Percentiles rank a stretch among this genome's conserved stretches.
Conservation (phyloP, 2,888 invertebrate species). For the Ariolimax columbianus region DNA sequence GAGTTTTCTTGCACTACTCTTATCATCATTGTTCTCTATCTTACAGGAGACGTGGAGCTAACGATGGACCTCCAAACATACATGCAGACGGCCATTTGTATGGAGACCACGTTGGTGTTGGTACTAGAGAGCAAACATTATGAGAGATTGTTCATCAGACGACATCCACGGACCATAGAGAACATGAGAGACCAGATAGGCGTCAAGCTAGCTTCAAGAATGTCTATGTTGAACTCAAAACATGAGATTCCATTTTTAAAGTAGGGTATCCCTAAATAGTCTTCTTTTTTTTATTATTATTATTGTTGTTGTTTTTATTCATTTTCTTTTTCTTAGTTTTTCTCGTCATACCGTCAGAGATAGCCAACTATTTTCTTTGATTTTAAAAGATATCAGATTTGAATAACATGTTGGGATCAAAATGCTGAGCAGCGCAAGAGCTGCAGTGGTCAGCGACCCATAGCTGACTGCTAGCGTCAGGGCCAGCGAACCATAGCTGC, state of each 20-base stretch:
- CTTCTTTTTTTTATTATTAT: too few species aligned
- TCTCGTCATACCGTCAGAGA: too few species aligned
- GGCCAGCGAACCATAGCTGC: too few species aligned
- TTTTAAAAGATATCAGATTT: too few species aligned
- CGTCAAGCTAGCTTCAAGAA: conserved; percentile 66
- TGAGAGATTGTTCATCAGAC: conserved; percentile 74
- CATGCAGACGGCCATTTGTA: conserved; percentile 75
- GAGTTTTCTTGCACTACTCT: background rate
- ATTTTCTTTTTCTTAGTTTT: too few species aligned
- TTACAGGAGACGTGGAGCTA: conserved; percentile 69
- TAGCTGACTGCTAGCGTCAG: too few species aligned
- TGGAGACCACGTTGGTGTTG: conserved; percentile 74
- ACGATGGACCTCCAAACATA: conserved; percentile 75
- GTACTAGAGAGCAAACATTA: conserved; percentile 78
- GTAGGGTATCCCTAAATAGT: conserved; percentile 52
- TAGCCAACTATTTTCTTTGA: too few species aligned
- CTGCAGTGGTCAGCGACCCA: too few species aligned
- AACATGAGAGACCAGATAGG: conserved; percentile 72
- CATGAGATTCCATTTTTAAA: conserved; percentile 70
- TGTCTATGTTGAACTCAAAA: conserved; percentile 60
- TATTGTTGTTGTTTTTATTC: too few species aligned
- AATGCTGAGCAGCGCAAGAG: too few species aligned
- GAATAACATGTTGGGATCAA: too few species aligned
- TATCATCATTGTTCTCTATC: background rate
- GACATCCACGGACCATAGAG: conserved; percentile 76